Conservation (phyloP, 2,113 vertebrate species). For the Amazona vittata region DNA sequence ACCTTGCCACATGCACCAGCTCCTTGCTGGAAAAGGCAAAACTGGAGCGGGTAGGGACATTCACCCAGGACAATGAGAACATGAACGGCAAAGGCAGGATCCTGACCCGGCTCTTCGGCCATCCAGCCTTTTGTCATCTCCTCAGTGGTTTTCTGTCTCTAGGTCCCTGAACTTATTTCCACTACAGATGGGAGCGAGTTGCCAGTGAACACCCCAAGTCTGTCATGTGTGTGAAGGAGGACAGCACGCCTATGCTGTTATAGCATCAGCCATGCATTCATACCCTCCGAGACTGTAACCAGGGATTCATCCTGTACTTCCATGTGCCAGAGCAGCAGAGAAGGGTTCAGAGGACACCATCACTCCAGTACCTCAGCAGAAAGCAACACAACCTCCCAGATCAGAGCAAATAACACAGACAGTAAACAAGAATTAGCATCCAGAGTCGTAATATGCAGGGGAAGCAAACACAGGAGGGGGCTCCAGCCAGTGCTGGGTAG, state of each 20-base stretch:
- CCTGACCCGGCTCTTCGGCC: background rate
- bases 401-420: background rate
- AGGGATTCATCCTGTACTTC: background rate
- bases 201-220: background rate
- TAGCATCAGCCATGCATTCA: fast-evolving
- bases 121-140: background rate
- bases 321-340: background rate
- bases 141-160: background rate
- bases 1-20: fast-evolving
- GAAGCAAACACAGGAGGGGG: background rate
- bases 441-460: background rate
- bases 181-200: background rate
- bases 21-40: background rate
- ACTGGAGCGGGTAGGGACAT: background rate
- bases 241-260: fast-evolving
- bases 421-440: background rate
- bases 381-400: background rate
- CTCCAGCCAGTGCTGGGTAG: background rate
- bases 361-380: background rate
- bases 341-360: background rate
- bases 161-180: background rate
- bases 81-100: background rate
- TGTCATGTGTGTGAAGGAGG: fast-evolving
- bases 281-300: background rate
- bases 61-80: fast-evolving